Conservation (phyloP, 64 coral and sea anemone genomes). For the Pocillopora damicornis region DNA sequence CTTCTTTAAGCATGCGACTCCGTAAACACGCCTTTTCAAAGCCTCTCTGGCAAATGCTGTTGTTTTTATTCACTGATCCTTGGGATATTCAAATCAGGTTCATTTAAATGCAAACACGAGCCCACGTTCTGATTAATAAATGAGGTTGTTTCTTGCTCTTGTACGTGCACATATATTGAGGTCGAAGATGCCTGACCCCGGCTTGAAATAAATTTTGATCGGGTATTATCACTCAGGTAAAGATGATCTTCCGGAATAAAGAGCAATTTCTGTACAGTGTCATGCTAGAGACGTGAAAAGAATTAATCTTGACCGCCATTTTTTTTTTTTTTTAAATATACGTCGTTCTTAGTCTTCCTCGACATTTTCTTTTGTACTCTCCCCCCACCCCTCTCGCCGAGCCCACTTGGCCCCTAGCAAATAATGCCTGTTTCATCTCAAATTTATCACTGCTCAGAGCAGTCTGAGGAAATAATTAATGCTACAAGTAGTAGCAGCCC, state of each 20-base stretch:
- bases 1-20: neutral
- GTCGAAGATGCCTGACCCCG: neutral
- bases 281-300: neutral
- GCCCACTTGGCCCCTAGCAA: too few species aligned
- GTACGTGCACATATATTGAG: neutral
- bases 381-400: too few species aligned
- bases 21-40: constrained; percentile 1
- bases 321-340: neutral
- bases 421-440: too few species aligned
- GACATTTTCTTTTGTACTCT: neutral
- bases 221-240: too few species aligned
- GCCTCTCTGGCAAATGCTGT: neutral
- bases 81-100: constrained; percentile 21
- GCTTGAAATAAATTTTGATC: neutral
- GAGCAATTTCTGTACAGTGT: neutral
- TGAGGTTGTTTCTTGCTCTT: neutral
- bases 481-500: too few species aligned
- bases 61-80: constrained; percentile 34
- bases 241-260: neutral
- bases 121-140: constrained; percentile 20
- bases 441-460: too few species aligned
- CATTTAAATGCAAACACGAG: constrained; percentile 15
- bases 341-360: neutral
- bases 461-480: too few species aligned
- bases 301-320: neutral